Evolutionary conservation across 1,140 invertebrate genomes (phyloP), one percentile per base, ranked within the genome.

Genomic region (Drosophila murphyi): DNA sequence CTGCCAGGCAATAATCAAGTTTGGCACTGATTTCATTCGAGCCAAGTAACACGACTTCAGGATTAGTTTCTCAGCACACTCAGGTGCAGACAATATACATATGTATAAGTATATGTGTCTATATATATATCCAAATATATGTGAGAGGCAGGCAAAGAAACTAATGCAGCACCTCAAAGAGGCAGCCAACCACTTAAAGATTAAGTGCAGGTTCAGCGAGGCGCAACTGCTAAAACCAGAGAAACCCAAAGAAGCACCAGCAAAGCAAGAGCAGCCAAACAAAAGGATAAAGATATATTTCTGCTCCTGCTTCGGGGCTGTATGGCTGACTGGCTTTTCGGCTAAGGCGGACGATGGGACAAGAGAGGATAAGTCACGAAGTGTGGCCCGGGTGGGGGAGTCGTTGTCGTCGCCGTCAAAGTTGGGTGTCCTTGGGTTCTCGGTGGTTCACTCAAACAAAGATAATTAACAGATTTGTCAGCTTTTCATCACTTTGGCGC

Each of bases 381-480:
- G 20, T 20, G 20, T 20, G 20, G 20, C 20, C 20, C 20, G 8
- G 2, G 8, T 5, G 34, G 51, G 41, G 31, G n/a, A 2, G 20
- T 12, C 12, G 41, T 20, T 20, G 20, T 20, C 20, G 20, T 20
- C 20, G 7, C 20, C 41, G 32, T 7, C 20, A 20, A 39, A 37
- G 39, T 61, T 12, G 45, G n/a, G 8, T 28, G 34, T 43, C 2
- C 12, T 29, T 47, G 79, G 55, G 48, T 39, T 41, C 35, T 55
- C 50, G 6, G 35, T 73, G 69, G 81, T 73, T 89, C 78, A 79
- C 72, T 85, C 85, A 90, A 85, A 89, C 85, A 89, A 89, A 89
- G 85, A 85, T 89, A 89, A 89, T 89, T 89, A 89, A 90, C 85
- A 89, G 85, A 89, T 89, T 89, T 89, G 85, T 89, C 85, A 89